phyloP scores from a whole-genome alignment of 2,113 vertebrate genomes.

The Hydrolagus affinis region DNA sequence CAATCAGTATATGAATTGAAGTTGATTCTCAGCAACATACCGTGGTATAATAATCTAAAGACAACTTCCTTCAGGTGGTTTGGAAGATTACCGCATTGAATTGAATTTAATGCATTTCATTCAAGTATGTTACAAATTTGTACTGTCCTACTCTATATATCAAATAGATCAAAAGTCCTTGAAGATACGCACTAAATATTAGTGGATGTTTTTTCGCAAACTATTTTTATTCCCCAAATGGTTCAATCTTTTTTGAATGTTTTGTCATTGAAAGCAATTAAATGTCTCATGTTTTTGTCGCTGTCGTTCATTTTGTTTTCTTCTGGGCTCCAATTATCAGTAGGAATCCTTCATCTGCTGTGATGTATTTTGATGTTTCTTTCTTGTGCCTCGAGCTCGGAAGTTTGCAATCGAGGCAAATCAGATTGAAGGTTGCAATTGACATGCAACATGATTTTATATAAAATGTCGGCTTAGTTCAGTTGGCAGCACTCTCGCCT shows the following conservation, averaged over 20 bases:
- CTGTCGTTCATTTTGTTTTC: slow-evolving; percentile 1
- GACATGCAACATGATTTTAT: no score
- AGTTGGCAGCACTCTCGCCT: no score
- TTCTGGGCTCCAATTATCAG: background rate
- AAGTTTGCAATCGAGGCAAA: background rate
- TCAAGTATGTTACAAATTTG: background rate
- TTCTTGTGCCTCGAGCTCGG: background rate
- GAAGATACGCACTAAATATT: background rate
- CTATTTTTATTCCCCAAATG: slow-evolving; percentile 16
- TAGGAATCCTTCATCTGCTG: background rate
- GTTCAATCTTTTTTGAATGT: slow-evolving; percentile 2
- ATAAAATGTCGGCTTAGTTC: no score
- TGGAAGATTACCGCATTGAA: background rate
- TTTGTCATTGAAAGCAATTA: slow-evolving; percentile 23
- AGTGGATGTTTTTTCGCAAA: slow-evolving; percentile 5
- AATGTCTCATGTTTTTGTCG: slow-evolving; percentile 17
- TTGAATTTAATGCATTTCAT: background rate
- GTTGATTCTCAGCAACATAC: background rate
- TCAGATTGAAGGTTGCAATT: no score
- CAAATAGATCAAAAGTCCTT: background rate
- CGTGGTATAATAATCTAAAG: background rate
- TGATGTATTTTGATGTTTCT: background rate
- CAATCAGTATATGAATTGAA: background rate
- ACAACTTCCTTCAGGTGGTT: background rate
- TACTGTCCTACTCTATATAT: background rate